Base-by-base conservation (phyloP, 2,888 invertebrate species). In the Yponomeuta sedellus region DNA sequence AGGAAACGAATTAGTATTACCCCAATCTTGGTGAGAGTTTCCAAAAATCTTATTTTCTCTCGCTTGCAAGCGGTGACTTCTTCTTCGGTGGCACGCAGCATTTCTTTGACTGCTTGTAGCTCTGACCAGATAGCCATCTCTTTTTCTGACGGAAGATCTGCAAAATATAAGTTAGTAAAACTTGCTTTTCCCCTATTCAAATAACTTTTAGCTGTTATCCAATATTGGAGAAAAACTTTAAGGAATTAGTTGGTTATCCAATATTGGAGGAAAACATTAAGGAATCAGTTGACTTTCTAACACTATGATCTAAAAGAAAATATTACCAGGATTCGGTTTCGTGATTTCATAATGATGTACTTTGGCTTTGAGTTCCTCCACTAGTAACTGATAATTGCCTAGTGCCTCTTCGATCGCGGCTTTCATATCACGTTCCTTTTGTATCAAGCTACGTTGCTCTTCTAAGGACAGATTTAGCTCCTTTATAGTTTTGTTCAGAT, bases 71-170 rank as follows among this genome's bases (percentile, higher is more conserved):
- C 72, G 19, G 75, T 76, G 25, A 91, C 77, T 76, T 91, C 90
- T 1, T 91, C 90, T 74, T 91, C 91, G 12, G 83, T 79, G 59
- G 79, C 67, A n/a, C 83, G 80, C 64, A 91, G 77, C 56, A 81
- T 80, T 44, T 89, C 88, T 74, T 90, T 91, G n/a, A 85, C 85
- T 20, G 88, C 83, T 73, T 88, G 85, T 64, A 91, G 70, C 69
- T 91, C 88, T 25, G 90, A 83, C 85, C 85, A 85, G 66, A 90
- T 71, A 70, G 87, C 86, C 79, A 90, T 85, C 77, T 91, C 91
- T 72, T 86, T 78, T 77, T 86, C 85, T 34, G 86, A 85, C 56
- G 88, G 88, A 66, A 86, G 73, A 70, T 88, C 90, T 89, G 68
- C 61, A 77, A 75, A 52, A 39, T 19, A 8, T 44, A 61, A 40